Conservation (phyloP, 2,113 vertebrate genomes). For the Pangasianodon hypophthalmus region DNA sequence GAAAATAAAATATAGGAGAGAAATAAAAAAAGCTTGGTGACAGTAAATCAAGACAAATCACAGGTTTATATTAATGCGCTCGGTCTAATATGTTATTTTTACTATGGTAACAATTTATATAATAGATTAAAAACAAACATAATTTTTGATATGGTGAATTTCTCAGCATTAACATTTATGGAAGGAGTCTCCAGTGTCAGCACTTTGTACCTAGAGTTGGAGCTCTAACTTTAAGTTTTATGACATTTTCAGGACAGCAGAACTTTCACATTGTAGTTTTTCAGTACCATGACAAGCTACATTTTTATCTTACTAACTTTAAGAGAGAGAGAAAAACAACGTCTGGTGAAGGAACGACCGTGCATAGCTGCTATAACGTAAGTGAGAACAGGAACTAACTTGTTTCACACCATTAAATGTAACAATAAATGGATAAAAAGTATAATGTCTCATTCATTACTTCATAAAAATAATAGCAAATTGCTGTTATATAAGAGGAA, state of each 20-base stretch:
- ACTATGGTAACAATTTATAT: neutral
- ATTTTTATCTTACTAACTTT: too few relatives aligned
- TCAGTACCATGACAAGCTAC: too few relatives aligned
- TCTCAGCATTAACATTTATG: neutral
- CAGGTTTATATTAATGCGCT: neutral
- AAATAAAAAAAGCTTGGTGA: neutral
- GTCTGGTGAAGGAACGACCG: neutral
- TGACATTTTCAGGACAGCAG: neutral
- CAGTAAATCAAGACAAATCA: neutral
- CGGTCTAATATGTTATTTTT: neutral
- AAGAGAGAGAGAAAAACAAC: neutral
- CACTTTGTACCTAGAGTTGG: neutral
- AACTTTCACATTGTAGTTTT: neutral
- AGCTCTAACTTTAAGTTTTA: neutral
- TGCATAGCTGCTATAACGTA: neutral
- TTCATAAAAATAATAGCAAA: neutral
- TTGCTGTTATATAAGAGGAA: neutral
- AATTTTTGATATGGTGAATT: neutral
- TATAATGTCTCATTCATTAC: neutral
- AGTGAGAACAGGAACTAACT: neutral
- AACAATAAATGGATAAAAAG: neutral
- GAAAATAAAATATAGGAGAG: neutral
- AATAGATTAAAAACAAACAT: neutral
- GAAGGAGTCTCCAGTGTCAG: neutral
- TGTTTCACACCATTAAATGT: neutral